Evolutionary conservation across 2,797 vertebrate genomes (phyloP).

Genomic region (Merluccius polli): DNA sequence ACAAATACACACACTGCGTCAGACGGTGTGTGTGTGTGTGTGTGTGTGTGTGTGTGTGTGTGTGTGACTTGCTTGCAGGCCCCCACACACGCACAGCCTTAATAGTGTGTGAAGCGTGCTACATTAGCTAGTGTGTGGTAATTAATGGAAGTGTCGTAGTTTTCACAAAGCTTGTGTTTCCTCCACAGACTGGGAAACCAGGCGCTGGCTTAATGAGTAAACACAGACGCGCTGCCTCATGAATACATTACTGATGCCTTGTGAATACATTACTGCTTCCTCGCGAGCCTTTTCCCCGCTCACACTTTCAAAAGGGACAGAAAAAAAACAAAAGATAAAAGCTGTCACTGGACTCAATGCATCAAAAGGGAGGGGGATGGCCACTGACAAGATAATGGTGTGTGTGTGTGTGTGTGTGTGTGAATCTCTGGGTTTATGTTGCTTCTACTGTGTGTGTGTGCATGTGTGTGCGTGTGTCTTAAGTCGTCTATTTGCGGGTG

Average conservation of each 20-base stretch:
- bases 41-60: background rate
- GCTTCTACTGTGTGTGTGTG: background rate
- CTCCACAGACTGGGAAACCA: conserved; percentile 62
- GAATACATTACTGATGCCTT: conserved; percentile 49
- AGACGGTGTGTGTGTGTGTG: background rate
- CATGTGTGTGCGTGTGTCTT: background rate
- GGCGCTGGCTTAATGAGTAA: conserved; percentile 75
- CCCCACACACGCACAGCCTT: conserved; percentile 43
- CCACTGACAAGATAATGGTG: background rate
- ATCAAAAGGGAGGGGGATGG: conserved; percentile 47
- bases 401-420: conserved; percentile 3
- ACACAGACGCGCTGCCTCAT: conserved; percentile 54
- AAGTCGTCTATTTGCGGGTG: background rate
- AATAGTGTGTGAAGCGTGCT: conserved; percentile 65
- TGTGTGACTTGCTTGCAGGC: background rate
- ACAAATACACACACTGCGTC: background rate
- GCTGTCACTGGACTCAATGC: conserved; percentile 55
- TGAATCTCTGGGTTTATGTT: background rate
- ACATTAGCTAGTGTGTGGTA: conserved; percentile 70
- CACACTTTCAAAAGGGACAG: conserved; percentile 28
- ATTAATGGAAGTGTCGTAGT: conserved; percentile 66
- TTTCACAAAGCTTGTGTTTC: conserved; percentile 63
- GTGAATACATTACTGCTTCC: conserved; percentile 52
- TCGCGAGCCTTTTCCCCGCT: conserved; percentile 51
- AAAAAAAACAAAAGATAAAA: conserved; percentile 20